A percentile compares a stretch with the other conserved stretches of the same genome.
These are phyloP conservation scores for Epicauta chinensis DNA, from an alignment of 1,140 invertebrate species.

Conservation along the genomic window DNA sequence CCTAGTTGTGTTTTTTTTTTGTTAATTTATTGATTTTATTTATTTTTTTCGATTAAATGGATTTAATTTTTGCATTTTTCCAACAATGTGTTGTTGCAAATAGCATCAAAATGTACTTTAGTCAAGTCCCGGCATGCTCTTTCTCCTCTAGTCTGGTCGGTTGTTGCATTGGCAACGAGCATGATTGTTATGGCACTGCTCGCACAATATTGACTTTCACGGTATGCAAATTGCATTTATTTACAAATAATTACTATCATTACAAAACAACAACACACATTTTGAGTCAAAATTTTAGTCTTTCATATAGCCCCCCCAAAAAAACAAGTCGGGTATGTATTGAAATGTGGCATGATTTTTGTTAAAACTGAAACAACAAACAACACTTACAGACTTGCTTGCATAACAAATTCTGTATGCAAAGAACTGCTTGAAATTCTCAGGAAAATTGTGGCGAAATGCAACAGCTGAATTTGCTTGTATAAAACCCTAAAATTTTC, in stretches of 20 bases:
- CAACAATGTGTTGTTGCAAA: not conserved
- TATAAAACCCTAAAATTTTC: constrained; percentile 3
- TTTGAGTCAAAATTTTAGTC: too few relatives aligned
- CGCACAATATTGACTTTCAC: constrained; percentile 37
- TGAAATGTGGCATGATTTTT: constrained; percentile 39
- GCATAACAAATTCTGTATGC: constrained; percentile 33
- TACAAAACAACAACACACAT: constrained; percentile 6
- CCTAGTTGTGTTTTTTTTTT: not conserved
- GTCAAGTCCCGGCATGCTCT: constrained; percentile 39
- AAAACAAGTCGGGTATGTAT: constrained; percentile 14
- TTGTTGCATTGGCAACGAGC: constrained; percentile 42
- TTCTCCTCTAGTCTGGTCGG: constrained; percentile 39
- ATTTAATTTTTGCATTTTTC: constrained; percentile 20
- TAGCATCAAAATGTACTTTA: constrained; percentile 37
- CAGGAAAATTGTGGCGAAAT: too few relatives aligned
- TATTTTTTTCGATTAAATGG: constrained; percentile 9
- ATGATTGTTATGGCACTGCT: constrained; percentile 44
- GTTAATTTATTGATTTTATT: constrained; percentile 19
- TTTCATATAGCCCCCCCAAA: too few relatives aligned
- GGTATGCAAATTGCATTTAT: constrained; percentile 34
- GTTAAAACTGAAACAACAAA: constrained; percentile 12
- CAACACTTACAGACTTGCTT: constrained; percentile 22
- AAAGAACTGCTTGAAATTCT: constrained; percentile 29
- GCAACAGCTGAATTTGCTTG: too few relatives aligned
- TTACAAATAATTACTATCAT: constrained; percentile 6